phyloP scores from a whole-genome alignment of 2,113 vertebrate species.

The Indicator maculatus region DNA sequence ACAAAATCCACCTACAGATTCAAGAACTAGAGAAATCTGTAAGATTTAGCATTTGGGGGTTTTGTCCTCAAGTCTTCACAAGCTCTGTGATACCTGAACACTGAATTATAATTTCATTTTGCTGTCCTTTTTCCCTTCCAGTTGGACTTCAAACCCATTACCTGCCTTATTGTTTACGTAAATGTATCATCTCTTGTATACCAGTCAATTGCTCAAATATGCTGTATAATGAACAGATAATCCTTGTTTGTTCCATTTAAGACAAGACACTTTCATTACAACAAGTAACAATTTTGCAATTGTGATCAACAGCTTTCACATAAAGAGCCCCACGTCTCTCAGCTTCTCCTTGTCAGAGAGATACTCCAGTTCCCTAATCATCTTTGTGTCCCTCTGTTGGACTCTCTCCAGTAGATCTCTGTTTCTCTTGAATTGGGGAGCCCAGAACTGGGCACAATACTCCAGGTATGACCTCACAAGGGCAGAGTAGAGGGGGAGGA shows the following conservation, averaged over 20 bases:
- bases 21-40: background rate
- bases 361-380: too few relatives aligned
- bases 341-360: too few relatives aligned
- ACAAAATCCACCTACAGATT: background rate
- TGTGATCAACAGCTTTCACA: slow-evolving; percentile 38
- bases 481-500: too few relatives aligned
- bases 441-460: too few relatives aligned
- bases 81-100: background rate
- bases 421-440: too few relatives aligned
- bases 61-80: background rate
- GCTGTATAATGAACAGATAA: background rate
- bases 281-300: background rate
- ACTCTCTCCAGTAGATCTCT: too few relatives aligned
- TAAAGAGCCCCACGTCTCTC: background rate
- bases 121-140: background rate
- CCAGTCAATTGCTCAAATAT: background rate
- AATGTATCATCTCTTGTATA: background rate
- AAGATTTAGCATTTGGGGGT: background rate
- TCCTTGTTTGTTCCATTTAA: background rate
- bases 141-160: background rate
- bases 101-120: background rate
- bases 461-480: too few relatives aligned
- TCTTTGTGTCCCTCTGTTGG: too few relatives aligned
- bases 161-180: background rate
- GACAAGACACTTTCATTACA: background rate